phyloP scores from a whole-genome alignment of 2,888 invertebrate genomes.

The Drosophila bunnanda region DNA sequence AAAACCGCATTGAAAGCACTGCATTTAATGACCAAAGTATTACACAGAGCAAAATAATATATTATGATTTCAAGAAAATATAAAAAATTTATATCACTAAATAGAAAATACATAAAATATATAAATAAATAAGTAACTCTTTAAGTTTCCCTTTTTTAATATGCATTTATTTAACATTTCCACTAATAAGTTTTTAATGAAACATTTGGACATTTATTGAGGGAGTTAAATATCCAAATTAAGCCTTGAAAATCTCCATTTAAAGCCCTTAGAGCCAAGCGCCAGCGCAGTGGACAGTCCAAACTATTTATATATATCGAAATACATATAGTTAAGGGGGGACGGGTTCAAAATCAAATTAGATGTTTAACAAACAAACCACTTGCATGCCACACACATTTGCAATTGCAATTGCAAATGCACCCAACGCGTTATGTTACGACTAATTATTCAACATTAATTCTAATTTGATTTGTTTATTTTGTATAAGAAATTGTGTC shows the following conservation, averaged over 20 bases:
- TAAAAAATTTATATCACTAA: neutral
- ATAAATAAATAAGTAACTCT: no score
- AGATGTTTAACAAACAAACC: slow-evolving; percentile 59
- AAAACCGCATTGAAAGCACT: neutral
- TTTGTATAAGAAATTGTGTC: slow-evolving; percentile 56
- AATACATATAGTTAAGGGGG: slow-evolving; percentile 28
- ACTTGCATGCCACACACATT: slow-evolving; percentile 44
- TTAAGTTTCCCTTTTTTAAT: no score
- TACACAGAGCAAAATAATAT: neutral
- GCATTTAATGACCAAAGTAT: neutral
- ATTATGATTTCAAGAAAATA: neutral
- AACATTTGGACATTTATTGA: neutral
- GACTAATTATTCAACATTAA: slow-evolving; percentile 60
- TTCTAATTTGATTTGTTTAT: slow-evolving; percentile 62
- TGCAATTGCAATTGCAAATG: slow-evolving; percentile 48
- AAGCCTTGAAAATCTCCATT: neutral
- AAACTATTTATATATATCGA: neutral
- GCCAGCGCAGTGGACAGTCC: neutral
- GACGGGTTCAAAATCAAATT: slow-evolving; percentile 56
- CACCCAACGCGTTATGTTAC: slow-evolving; percentile 51
- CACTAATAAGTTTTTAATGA: neutral
- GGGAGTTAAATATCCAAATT: neutral
- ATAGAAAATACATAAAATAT: neutral
- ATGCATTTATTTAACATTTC: neutral
- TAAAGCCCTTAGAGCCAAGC: neutral